Conservation (phyloP, 2,113 vertebrate species). For the Gobio gobio region DNA sequence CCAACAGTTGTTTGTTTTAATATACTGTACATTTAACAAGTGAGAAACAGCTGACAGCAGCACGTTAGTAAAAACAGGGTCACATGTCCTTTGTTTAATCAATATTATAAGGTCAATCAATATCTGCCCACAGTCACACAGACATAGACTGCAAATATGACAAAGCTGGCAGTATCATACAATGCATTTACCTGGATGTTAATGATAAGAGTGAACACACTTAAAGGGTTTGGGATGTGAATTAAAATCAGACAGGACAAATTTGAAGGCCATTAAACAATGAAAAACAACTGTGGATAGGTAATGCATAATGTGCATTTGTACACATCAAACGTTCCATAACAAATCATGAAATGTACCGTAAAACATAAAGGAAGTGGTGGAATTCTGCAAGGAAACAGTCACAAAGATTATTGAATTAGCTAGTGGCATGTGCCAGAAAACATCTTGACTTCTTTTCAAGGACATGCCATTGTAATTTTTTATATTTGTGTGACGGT, state of each 20-base stretch:
- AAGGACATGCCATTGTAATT: conserved; percentile 2
- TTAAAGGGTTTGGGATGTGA: not conserved
- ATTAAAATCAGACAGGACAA: not conserved
- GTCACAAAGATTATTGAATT: not conserved
- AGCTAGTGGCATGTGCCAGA: conserved; percentile 5
- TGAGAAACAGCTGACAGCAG: not conserved
- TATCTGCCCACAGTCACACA: not conserved
- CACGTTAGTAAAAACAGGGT: not conserved
- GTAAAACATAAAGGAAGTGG: not conserved
- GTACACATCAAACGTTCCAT: not conserved
- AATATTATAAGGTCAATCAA: not conserved
- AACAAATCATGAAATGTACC: not conserved
- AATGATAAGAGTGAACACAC: not conserved
- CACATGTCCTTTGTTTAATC: not conserved
- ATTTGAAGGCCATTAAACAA: not conserved
- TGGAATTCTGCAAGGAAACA: not conserved
- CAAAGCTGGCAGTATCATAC: not conserved
- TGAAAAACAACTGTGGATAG: not conserved
- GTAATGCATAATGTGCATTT: not conserved
- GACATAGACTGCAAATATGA: not conserved
- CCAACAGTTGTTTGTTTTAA: not conserved
- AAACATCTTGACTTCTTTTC: not conserved
- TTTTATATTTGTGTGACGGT: conserved; percentile 7
- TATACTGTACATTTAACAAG: not conserved
- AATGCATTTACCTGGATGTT: not conserved